Conservation (phyloP, 2,113 vertebrate species). For the Channa argus region DNA sequence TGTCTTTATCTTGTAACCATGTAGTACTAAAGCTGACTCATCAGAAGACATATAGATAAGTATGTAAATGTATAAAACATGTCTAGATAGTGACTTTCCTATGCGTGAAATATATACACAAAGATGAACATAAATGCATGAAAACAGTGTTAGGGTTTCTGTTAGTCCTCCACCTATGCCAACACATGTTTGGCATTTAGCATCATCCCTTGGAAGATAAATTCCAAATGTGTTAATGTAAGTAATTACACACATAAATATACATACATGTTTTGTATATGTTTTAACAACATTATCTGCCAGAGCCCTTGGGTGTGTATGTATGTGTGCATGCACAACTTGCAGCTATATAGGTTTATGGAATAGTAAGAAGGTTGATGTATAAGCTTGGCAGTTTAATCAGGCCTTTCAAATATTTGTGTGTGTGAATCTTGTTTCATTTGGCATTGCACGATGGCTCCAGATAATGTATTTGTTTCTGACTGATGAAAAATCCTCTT, state of each 20-base stretch:
- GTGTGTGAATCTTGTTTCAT: conserved; percentile 23
- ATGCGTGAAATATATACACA: too few relatives aligned
- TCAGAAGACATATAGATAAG: background rate
- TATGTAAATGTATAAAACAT: background rate
- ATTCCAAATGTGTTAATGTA: too few relatives aligned
- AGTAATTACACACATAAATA: too few relatives aligned
- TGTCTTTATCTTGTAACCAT: conserved; percentile 40
- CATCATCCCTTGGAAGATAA: too few relatives aligned
- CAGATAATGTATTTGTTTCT: conserved; percentile 54
- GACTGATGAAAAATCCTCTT: conserved; percentile 30
- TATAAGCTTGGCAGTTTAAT: conserved; percentile 11
- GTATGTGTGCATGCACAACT: background rate
- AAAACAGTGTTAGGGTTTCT: too few relatives aligned
- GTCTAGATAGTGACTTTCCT: too few relatives aligned
- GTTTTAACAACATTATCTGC: too few relatives aligned
- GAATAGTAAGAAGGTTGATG: conserved; percentile 1
- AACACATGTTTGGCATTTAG: too few relatives aligned
- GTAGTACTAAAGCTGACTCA: conserved; percentile 30
- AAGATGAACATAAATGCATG: too few relatives aligned
- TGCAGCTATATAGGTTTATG: background rate
- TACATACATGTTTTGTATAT: too few relatives aligned
- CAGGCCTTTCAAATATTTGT: conserved; percentile 42
- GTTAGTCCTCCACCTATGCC: too few relatives aligned
- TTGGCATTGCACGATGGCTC: conserved; percentile 18
- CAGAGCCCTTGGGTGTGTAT: too few relatives aligned